Conservation (phyloP, 2,113 vertebrate species). For the Sminthopsis crassicaudata region DNA sequence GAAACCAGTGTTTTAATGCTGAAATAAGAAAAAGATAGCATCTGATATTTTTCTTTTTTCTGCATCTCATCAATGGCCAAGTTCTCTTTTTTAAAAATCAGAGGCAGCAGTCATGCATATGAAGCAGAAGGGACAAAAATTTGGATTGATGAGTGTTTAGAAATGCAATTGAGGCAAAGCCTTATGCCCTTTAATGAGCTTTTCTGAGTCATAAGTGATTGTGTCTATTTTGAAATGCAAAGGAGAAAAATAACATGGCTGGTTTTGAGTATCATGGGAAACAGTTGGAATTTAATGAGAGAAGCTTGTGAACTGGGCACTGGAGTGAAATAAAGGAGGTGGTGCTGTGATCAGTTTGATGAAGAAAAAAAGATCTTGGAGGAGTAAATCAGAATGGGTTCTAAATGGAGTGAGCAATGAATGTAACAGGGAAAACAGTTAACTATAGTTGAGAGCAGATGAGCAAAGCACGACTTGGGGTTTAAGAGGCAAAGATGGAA, state of each 20-base stretch:
- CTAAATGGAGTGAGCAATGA: neutral
- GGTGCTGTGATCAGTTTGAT: neutral
- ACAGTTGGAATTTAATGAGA: neutral
- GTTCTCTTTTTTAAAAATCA: conserved; percentile 18
- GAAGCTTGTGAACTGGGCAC: neutral
- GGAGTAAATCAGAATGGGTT: conserved; percentile 13
- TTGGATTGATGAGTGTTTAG: neutral
- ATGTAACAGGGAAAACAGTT: neutral
- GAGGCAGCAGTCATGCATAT: neutral
- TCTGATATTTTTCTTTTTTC: neutral
- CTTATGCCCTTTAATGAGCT: neutral
- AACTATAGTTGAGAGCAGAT: neutral
- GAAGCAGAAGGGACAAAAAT: neutral
- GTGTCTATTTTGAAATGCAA: conserved; percentile 12
- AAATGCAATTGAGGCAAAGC: neutral
- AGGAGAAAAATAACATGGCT: neutral
- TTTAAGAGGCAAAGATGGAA: neutral
- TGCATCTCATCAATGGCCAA: neutral
- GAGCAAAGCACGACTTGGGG: neutral
- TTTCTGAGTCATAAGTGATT: neutral
- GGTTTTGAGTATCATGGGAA: neutral
- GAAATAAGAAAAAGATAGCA: neutral
- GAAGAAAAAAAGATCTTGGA: neutral
- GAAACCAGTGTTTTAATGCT: conserved; percentile 19
- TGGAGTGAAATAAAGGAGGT: conserved; percentile 27